These are phyloP conservation scores for Sarcophaga peregrina DNA, from an alignment of 1,140 invertebrate species.

Conservation along the genomic window DNA sequence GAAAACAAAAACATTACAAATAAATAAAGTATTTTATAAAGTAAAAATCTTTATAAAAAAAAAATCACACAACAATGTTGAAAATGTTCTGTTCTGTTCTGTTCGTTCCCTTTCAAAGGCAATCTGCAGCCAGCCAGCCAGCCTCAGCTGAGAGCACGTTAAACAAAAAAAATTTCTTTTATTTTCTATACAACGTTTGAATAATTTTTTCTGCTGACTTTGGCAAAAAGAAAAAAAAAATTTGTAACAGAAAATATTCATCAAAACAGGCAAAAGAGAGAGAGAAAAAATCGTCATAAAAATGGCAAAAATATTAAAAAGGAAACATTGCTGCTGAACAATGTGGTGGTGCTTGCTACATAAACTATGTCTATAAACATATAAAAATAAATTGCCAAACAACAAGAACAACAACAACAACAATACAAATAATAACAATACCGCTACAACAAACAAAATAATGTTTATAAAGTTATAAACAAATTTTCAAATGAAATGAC, in stretches of 20 bases:
- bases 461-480: too few species aligned
- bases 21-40: neutral
- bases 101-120: neutral
- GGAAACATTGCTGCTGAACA: too few species aligned
- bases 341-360: too few species aligned
- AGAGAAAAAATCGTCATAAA: neutral
- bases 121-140: neutral
- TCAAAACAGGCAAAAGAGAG: neutral
- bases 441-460: too few species aligned
- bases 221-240: slow-evolving; percentile 16
- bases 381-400: too few species aligned
- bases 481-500: too few species aligned
- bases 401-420: too few species aligned
- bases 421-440: too few species aligned
- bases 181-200: too few species aligned
- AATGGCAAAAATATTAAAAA: neutral
- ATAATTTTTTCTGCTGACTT: neutral
- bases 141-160: neutral
- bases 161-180: neutral
- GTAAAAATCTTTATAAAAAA: neutral
- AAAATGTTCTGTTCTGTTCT: neutral
- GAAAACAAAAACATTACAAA: too few species aligned
- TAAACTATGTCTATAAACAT: too few species aligned
- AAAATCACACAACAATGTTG: slow-evolving; percentile 1
- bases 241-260: neutral